Base-by-base conservation (phyloP, 2,113 vertebrate species). In the Diphyllodes magnificus region DNA sequence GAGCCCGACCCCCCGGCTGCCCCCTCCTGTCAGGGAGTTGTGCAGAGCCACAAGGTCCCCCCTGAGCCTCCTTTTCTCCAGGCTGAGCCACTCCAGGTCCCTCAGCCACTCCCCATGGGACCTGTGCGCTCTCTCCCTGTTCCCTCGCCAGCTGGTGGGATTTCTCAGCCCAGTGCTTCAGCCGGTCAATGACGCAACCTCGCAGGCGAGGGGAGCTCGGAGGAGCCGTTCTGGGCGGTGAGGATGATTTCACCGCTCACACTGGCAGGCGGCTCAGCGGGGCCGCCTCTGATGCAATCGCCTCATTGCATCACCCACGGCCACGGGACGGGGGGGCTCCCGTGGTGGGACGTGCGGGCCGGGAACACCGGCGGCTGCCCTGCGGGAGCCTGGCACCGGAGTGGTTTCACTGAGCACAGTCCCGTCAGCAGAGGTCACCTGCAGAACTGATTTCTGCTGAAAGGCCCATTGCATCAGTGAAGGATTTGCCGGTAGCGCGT, bases 331-430 rank as follows among this genome's bases (percentile, higher is more conserved):
- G 42, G 66, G 37, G 33, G 35, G 57, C 25, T 64, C 42, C 82
- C 42, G 40, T 2, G 56, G 20, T 2, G 53, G 53, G 44, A 31
- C 31, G 11, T 2, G 37, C 7, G 66, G 33, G 15, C 4, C 56
- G 17, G 10, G 8, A 19, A 30, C 64, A 13, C 12, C 17, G 4
- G 49, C 47, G 45, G 18, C 27, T 18, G 71, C 53, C 45, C 45
- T 10, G 39, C 64, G 14, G 76, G 47, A 39, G 39, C 24, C 42
- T 18, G 66, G 7, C 85, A 15, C 50, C 17, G 0, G 5, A 7
- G 51, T 0, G 42, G 18, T 3, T 7, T 9, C 35, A 2, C 59
- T 3, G 44, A 20, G 59, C 59, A 2, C 51, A 0, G 51, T 4
- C 19, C 68, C 33, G 51, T 5, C 60, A 16, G 86, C 68, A 59